phyloP scores from a whole-genome alignment of 2,888 invertebrate genomes.

The Geophilus truncorum region DNA sequence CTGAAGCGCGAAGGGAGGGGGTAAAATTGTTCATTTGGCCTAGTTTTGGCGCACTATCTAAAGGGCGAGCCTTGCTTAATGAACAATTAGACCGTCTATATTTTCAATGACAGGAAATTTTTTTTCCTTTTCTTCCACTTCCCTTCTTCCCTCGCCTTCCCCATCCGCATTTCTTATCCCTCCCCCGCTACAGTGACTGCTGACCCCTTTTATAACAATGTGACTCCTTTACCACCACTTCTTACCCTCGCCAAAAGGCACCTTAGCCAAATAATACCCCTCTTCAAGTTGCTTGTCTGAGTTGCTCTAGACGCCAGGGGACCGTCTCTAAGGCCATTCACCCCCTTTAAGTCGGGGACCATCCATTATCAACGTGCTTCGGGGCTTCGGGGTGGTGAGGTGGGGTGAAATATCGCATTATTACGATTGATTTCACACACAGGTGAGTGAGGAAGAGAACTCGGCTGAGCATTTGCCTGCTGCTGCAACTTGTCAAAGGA shows the following conservation, averaged over 20 bases:
- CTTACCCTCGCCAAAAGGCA: slow-evolving; percentile 8
- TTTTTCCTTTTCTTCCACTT: neutral
- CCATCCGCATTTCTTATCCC: neutral
- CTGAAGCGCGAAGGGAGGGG: neutral
- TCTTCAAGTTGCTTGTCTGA: slow-evolving; percentile 1
- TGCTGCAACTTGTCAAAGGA: neutral
- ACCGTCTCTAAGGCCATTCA: neutral
- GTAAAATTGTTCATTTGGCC: slow-evolving; percentile 12
- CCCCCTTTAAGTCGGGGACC: neutral
- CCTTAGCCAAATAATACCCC: neutral
- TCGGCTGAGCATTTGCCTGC: neutral
- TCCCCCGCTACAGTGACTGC: slow-evolving; percentile 14
- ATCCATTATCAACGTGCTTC: neutral
- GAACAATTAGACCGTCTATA: slow-evolving; percentile 6
- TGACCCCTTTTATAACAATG: slow-evolving; percentile 6
- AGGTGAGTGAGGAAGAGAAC: neutral
- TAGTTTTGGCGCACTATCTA: neutral
- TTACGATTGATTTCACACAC: slow-evolving; percentile 12
- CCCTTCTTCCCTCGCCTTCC: neutral
- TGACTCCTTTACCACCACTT: slow-evolving; percentile 14
- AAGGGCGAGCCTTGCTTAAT: neutral
- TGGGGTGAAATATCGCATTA: neutral
- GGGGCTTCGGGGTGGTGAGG: neutral
- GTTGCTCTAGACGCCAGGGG: neutral
- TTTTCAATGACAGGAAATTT: neutral